Conservation (phyloP, 2,113 vertebrate genomes). For the Pimephales promelas region DNA sequence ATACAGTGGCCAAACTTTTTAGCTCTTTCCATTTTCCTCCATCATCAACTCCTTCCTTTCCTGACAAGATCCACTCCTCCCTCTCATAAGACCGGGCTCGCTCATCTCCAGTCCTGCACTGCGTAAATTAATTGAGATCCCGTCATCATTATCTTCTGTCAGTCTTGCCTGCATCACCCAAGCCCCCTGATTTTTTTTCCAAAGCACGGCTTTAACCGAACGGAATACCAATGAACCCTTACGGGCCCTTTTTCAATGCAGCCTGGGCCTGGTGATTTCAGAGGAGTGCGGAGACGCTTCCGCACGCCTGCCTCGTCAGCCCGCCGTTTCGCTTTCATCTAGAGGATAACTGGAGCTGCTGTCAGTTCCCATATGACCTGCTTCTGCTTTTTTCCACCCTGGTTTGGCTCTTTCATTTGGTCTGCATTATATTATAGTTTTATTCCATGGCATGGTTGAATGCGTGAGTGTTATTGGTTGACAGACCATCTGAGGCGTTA, state of each 20-base stretch:
- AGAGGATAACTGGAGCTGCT: constrained; percentile 43
- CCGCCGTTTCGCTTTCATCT: constrained; percentile 40
- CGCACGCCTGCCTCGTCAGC: constrained; percentile 30
- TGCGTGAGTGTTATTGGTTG: neutral
- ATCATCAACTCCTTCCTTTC: constrained; percentile 24
- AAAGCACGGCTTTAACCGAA: neutral
- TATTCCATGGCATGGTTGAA: neutral
- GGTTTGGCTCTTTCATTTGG: constrained; percentile 12
- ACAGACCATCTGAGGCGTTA: neutral
- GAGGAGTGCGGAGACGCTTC: neutral
- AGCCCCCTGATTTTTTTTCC: constrained; percentile 40
- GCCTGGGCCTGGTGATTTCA: neutral
- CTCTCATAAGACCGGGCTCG: constrained; percentile 60
- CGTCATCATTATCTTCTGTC: constrained; percentile 45
- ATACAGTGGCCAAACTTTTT: constrained; percentile 29
- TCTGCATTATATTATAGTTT: constrained; percentile 7
- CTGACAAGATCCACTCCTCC: constrained; percentile 48
- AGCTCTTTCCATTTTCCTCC: constrained; percentile 21
- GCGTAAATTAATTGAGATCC: constrained; percentile 62
- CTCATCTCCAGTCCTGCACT: constrained; percentile 46
- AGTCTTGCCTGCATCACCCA: constrained; percentile 31
- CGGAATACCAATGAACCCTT: constrained; percentile 39
- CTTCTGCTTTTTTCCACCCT: constrained; percentile 29
- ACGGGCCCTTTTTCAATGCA: constrained; percentile 17
- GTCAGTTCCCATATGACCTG: constrained; percentile 27